Percentiles rank a stretch among this genome's conserved stretches.
Evolutionary conservation across 1,140 invertebrate species (phyloP).

Genomic region (Neelides sp.): DNA sequence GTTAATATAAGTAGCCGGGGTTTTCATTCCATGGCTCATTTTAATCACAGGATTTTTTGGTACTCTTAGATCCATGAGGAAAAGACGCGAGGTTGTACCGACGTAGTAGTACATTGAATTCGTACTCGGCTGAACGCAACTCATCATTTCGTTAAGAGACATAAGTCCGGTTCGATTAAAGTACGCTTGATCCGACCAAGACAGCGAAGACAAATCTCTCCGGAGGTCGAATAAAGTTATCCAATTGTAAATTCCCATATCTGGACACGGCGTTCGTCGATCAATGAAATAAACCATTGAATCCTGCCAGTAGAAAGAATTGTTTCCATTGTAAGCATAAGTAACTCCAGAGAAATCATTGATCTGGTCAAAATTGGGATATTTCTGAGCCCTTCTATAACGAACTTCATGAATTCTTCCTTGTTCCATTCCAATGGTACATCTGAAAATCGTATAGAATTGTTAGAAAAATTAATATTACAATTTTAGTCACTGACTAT

Average conservation of each 20-base stretch:
- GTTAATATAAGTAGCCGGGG: conserved; percentile 16
- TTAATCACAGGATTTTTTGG: conserved; percentile 20
- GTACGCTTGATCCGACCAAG: conserved; percentile 19
- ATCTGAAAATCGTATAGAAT: no score
- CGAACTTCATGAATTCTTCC: no score
- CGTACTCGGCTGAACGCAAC: conserved; percentile 11
- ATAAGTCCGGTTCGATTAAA: not conserved
- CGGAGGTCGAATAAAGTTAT: conserved; percentile 15
- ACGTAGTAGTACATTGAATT: conserved; percentile 21
- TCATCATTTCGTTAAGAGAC: conserved; percentile 13
- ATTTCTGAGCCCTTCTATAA: no score
- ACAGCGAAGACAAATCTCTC: not conserved
- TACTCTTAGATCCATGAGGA: conserved; percentile 26
- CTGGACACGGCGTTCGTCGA: not conserved
- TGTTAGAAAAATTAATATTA: no score
- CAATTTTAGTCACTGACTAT: not conserved
- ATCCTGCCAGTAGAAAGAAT: conserved; percentile 10
- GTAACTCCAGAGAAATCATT: conserved; percentile 13
- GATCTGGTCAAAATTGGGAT: no score
- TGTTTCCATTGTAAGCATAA: not conserved
- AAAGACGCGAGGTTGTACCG: conserved; percentile 17
- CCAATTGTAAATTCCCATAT: not conserved
- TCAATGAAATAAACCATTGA: conserved; percentile 13
- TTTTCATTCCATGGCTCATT: conserved; percentile 24
- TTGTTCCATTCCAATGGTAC: no score